These are phyloP conservation scores for Falco biarmicus DNA, from an alignment of 2,797 vertebrate species.

Conservation along the genomic window DNA sequence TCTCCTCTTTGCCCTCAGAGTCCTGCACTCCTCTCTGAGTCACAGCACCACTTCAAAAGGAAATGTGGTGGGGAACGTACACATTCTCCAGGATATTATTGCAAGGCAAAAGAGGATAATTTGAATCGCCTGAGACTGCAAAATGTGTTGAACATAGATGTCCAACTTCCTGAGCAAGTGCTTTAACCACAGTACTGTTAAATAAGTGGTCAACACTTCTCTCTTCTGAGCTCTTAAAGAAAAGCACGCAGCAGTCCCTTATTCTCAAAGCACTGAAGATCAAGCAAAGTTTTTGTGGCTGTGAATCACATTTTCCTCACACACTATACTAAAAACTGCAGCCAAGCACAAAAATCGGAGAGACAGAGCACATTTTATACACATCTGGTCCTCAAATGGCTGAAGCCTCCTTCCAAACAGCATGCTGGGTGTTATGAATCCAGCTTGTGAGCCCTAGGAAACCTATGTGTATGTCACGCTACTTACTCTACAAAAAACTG, in stretches of 20 bases:
- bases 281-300: background rate
- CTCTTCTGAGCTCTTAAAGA: background rate
- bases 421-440: background rate
- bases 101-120: background rate
- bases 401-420: background rate
- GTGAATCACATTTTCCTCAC: conserved; percentile 34
- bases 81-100: background rate
- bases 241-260: background rate
- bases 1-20: background rate
- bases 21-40: background rate
- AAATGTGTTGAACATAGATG: background rate
- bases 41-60: background rate
- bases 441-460: background rate
- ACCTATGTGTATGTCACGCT: background rate
- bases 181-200: background rate
- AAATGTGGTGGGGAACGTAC: background rate
- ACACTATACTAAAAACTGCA: background rate
- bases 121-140: background rate
- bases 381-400: conserved; percentile 35
- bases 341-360: background rate
- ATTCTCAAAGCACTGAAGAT: background rate
- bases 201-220: background rate
- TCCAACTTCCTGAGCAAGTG: background rate
- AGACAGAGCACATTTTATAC: background rate
- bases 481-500: background rate